Evolutionary conservation across 2,888 invertebrate species (phyloP), one percentile per base, ranked within the genome.

Genomic region (Trissolcus japonicus): DNA sequence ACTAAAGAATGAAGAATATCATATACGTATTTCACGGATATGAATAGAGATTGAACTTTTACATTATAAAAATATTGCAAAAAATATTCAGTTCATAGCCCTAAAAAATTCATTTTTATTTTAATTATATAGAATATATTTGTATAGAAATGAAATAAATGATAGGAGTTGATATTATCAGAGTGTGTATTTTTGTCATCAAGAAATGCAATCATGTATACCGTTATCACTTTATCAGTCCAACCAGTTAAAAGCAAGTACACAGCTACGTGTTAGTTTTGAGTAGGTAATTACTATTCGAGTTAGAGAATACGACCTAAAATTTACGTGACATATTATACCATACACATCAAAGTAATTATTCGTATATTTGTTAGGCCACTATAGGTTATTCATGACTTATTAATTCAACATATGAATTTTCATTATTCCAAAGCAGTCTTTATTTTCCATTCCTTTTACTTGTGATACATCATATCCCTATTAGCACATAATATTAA

Each of bases 1-100:
- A 40, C 63, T 57, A 65, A 71, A 66, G 54, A 59, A 57, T 43
- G 25, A n/a, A 35, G 25, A 7, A 11, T 35, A 35, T 35, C 35
- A 35, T 9, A 29, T 29, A 29, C 29, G 9, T 29, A 29, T 29
- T 35, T 35, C 1, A 35, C 6, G 35, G 35, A 6, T 35, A 35
- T 35, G 35, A 35, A 35, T 35, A 7, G 35, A 35, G 11, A 35
- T 35, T 35, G 35, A 35, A 35, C 35, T 35, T 35, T 35, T 9
- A 11, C 35, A 35, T 35, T 1, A 35, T 9, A 11, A 35, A 35
- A 11, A 11, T 11, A 29, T 35, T 35, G 11, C 6, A 35, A 35
- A 35, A 1, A 35, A 35, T 0, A 21, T 6, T 25, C 4, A 35
- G 35, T 9, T 35, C 11, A 11, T 9, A 7, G 2, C 11, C 35